Percentiles rank a stretch among this genome's conserved stretches.
These are phyloP conservation scores for Nomada hirtipes DNA, from an alignment of 2,888 invertebrate genomes.

Conservation along the genomic window DNA sequence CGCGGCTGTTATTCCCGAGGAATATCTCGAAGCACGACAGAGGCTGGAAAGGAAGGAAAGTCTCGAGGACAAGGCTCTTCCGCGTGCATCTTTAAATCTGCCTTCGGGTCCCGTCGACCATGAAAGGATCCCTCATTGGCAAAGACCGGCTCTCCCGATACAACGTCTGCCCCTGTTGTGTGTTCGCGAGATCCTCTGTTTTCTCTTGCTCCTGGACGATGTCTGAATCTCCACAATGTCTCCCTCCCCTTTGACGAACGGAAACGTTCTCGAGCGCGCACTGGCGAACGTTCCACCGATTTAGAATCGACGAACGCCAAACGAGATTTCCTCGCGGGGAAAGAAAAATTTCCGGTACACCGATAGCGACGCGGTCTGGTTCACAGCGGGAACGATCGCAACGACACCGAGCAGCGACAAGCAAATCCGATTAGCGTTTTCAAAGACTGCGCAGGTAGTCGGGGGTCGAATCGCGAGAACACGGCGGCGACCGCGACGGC, in stretches of 20 bases:
- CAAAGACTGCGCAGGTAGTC: neutral
- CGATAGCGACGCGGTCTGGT: neutral
- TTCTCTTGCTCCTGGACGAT: constrained; percentile 10
- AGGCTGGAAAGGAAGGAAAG: neutral
- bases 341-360: constrained; percentile 1
- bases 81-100: constrained; percentile 58
- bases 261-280: neutral
- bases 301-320: constrained; percentile 28
- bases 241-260: constrained; percentile 24
- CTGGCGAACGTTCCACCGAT: constrained; percentile 13
- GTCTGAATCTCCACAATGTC: neutral
- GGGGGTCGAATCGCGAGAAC: neutral
- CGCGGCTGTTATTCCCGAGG: constrained; percentile 58
- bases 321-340: constrained; percentile 8
- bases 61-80: constrained; percentile 42
- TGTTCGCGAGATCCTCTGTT: constrained; percentile 23
- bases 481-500: constrained; percentile 13
- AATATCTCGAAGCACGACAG: neutral
- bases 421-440: constrained; percentile 3
- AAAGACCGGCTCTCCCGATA: constrained; percentile 42
- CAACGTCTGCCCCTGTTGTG: constrained; percentile 33
- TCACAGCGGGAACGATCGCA: neutral
- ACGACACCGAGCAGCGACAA: neutral
- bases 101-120: constrained; percentile 45
- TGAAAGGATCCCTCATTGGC: constrained; percentile 55